Evolutionary conservation across 2,113 vertebrate species (phyloP).

Genomic region (Cepphus grylle): DNA sequence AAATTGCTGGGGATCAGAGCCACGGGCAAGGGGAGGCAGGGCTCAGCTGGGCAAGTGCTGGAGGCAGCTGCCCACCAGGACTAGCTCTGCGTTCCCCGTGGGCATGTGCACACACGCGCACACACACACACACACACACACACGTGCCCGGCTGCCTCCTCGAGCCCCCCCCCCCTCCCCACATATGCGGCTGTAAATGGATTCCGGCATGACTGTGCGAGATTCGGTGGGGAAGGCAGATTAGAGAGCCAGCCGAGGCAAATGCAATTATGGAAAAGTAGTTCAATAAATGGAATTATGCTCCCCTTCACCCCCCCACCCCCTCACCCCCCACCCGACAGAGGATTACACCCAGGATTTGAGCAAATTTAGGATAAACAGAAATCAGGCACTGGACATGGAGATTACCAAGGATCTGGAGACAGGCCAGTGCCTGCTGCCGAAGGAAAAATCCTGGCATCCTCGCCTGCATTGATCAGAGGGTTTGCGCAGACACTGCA

Average conservation of each 20-base stretch:
- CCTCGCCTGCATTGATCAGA: background rate
- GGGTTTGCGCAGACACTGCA: background rate
- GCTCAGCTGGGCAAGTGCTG: background rate
- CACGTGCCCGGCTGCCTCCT: background rate
- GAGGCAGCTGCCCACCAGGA: background rate
- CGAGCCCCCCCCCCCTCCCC: background rate
- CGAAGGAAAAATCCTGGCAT: background rate
- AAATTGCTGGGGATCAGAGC: background rate
- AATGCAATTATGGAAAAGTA: background rate
- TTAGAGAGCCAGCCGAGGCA: background rate
- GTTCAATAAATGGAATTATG: background rate
- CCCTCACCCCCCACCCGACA: background rate
- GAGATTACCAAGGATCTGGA: background rate
- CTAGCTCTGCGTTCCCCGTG: background rate
- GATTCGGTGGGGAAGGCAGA: background rate
- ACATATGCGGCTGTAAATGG: fast-evolving
- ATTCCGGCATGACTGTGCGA: background rate
- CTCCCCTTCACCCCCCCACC: background rate
- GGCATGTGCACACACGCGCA: background rate
- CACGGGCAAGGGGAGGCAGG: background rate
- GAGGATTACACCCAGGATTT: background rate
- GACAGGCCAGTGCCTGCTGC: background rate
- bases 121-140: too few relatives aligned
- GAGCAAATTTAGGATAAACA: background rate
- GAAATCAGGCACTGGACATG: background rate